phyloP scores from a whole-genome alignment of 2,888 invertebrate species.

The Catotricha subobsoleta region DNA sequence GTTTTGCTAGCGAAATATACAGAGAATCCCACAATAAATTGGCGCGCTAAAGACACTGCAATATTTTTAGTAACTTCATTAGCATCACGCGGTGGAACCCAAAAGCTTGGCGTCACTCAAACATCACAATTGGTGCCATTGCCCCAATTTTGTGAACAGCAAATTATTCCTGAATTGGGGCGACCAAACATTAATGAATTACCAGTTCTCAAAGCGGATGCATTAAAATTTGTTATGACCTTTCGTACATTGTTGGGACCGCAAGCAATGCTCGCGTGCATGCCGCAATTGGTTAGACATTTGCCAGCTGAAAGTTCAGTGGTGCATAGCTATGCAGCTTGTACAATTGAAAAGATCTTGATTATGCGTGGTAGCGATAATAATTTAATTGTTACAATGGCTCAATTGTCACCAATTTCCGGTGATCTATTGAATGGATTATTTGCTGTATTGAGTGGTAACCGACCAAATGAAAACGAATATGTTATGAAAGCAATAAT shows the following conservation, averaged over 20 bases:
- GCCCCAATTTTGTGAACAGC: slow-evolving; percentile 70
- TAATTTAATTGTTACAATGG: slow-evolving; percentile 36
- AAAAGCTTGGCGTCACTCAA: slow-evolving; percentile 79
- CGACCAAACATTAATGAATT: slow-evolving; percentile 59
- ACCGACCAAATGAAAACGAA: slow-evolving; percentile 80
- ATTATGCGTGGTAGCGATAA: slow-evolving; percentile 47
- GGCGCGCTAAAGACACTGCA: slow-evolving; percentile 92
- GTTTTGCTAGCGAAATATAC: slow-evolving; percentile 51
- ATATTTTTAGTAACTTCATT: slow-evolving; percentile 91
- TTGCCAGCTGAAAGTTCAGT: slow-evolving; percentile 62
- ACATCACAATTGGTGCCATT: slow-evolving; percentile 80
- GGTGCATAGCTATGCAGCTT: slow-evolving; percentile 89
- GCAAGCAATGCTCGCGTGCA: slow-evolving; percentile 50
- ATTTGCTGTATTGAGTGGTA: slow-evolving; percentile 52
- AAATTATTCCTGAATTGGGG: slow-evolving; percentile 73
- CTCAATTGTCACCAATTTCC: slow-evolving; percentile 47
- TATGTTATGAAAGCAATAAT: slow-evolving; percentile 98
- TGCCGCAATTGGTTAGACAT: slow-evolving; percentile 66
- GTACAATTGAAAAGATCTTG: slow-evolving; percentile 74
- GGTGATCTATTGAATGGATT: slow-evolving; percentile 53
- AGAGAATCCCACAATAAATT: slow-evolving; percentile 55
- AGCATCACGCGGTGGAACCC: slow-evolving; percentile 74
- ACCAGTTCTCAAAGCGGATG: slow-evolving; percentile 89
- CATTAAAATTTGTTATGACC: slow-evolving; percentile 90
- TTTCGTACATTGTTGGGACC: slow-evolving; percentile 79